Percentiles rank a stretch among this genome's conserved stretches.
Conservation (phyloP, 1,140 invertebrate genomes). For the Pemphigus obesinymphae region DNA sequence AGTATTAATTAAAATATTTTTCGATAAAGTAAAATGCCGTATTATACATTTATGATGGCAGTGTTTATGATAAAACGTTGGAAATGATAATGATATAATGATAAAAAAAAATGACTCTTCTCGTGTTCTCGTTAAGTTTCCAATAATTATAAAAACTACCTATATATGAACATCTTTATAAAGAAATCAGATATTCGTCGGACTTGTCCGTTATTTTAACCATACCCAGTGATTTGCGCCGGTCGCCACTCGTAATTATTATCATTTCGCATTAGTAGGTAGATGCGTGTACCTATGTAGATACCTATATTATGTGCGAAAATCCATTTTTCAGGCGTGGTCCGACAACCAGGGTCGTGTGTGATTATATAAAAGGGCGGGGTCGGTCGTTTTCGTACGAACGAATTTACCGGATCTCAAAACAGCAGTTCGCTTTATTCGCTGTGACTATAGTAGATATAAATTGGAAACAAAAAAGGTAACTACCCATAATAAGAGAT, state of each 20-base stretch:
- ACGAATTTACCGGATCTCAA: background rate
- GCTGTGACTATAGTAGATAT: background rate
- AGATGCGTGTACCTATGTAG: background rate
- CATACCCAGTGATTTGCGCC: background rate
- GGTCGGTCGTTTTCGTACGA: background rate
- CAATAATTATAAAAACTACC: too few relatives aligned
- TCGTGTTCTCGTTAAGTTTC: too few relatives aligned
- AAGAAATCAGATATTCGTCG: background rate
- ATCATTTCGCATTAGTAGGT: background rate
- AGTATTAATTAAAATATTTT: too few relatives aligned
- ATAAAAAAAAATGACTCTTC: too few relatives aligned
- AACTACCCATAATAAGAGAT: background rate
- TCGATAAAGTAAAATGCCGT: too few relatives aligned
- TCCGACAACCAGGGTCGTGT: background rate
- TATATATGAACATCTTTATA: too few relatives aligned
- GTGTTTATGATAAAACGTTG: too few relatives aligned
- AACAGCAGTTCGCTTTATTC: background rate
- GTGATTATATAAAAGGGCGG: constrained; percentile 1
- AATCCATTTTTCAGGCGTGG: background rate
- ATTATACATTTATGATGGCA: too few relatives aligned
- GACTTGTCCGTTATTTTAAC: background rate
- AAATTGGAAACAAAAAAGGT: background rate
- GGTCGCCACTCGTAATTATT: background rate
- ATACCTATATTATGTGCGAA: background rate
- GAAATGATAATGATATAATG: too few relatives aligned